Conservation (phyloP, 2,113 vertebrate species). For the Dinomys branickii region DNA sequence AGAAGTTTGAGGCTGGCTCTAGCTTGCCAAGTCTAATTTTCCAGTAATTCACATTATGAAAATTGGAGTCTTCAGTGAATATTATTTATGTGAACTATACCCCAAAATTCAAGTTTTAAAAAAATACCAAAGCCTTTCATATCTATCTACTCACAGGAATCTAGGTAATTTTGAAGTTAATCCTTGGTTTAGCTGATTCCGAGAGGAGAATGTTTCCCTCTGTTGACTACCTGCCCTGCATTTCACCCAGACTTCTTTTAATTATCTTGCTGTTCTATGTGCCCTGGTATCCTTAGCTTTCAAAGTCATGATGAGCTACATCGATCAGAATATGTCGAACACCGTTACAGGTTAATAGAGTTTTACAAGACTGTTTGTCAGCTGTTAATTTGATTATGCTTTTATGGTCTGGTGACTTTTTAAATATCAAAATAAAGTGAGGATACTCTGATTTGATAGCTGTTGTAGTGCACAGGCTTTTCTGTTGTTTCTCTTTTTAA, state of each 20-base stretch:
- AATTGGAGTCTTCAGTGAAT: not conserved
- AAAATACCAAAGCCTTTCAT: not conserved
- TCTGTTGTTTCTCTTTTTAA: not conserved
- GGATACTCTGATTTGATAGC: not conserved
- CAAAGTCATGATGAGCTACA: slow-evolving; percentile 13
- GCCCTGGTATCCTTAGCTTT: not conserved
- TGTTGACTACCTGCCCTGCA: not conserved
- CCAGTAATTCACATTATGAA: slow-evolving; percentile 41
- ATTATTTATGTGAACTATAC: not conserved
- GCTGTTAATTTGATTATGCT: slow-evolving; percentile 4
- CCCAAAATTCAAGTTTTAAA: not conserved
- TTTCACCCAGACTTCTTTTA: not conserved
- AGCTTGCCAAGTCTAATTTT: not conserved
- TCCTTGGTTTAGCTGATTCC: not conserved
- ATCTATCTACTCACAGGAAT: not conserved
- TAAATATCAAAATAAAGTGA: slow-evolving; percentile 8
- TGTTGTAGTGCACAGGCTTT: not conserved
- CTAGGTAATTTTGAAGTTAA: not conserved
- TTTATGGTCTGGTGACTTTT: slow-evolving; percentile 13
- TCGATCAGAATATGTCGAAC: not conserved
- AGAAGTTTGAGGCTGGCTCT: slow-evolving; percentile 9
- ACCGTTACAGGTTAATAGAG: not conserved
- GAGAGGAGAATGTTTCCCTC: not conserved
- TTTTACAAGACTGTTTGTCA: slow-evolving; percentile 20
- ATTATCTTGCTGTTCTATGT: not conserved